Evolutionary conservation across 2,113 vertebrate genomes (phyloP), one percentile per base, ranked within the genome.

Genomic region (Amazona vittata): DNA sequence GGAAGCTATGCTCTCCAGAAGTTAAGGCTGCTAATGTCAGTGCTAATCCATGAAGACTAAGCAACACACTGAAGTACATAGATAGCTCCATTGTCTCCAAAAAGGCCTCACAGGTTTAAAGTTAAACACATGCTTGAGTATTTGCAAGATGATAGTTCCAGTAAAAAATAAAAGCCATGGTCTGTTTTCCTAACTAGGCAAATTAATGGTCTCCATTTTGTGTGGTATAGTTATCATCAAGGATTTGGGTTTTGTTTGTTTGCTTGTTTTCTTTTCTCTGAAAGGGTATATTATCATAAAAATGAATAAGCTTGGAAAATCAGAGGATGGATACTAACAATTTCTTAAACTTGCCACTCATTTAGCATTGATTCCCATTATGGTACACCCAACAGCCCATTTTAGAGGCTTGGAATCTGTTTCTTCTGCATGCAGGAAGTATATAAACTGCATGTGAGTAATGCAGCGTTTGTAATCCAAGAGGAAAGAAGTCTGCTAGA

Each of bases 101-200:
- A 91, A 86, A 79, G 47, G 5, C n/a, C 63, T 87, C n/a, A 84
- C 47, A 93, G 67, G 78, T 90, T 95, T 90, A 73, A 91, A 92
- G 39, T 47, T 81, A 96, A 90, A 29, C 29, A 81, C 65, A 68
- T 86, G 26, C 21, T 82, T 92, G 90, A 88, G 33, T 69, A 60
- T 71, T 79, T 93, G 24, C 20, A 77, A 67, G 63, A 63, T 53
- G 31, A 88, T 70, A 86, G 20, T 9, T 31, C 12, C 9, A 59
- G 11, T 79, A 80, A 83, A 83, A 86, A 79, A 65, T 8, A 49
- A 49, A 81, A 64, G 4, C 33, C 33, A 59, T 12, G 17, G 33
- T 86, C 49, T 70, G 2, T 80, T 89, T 80, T 78, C 29, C 59
- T 86, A 94, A 81, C 28, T n/a, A 89, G 89, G 33, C 14, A 90